Percentiles rank a stretch among this genome's conserved stretches.
Conservation (phyloP, 2,113 vertebrate genomes). For the Sebastes schlegelii region DNA sequence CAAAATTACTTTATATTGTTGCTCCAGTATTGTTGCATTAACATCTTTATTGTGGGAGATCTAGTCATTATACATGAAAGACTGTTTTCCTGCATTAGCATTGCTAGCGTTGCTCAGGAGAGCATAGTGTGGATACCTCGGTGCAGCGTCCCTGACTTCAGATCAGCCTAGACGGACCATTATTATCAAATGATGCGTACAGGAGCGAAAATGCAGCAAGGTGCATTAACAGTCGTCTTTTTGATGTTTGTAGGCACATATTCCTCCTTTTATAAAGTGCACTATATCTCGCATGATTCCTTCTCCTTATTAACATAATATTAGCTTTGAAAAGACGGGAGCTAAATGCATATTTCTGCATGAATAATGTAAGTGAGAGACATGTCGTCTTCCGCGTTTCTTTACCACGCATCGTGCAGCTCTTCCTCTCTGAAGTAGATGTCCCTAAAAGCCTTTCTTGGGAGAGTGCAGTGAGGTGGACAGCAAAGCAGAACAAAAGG, state of each 20-base stretch:
- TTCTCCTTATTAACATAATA: constrained; percentile 80
- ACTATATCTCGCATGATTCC: constrained; percentile 46
- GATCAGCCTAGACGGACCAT: constrained; percentile 30
- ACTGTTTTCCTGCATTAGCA: constrained; percentile 7
- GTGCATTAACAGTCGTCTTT: constrained; percentile 74
- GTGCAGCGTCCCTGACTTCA: constrained; percentile 37
- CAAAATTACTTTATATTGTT: neutral
- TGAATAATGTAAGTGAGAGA: constrained; percentile 82
- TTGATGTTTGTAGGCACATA: constrained; percentile 64
- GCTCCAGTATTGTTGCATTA: neutral
- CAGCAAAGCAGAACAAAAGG: constrained; percentile 64
- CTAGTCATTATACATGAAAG: neutral
- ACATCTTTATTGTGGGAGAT: neutral
- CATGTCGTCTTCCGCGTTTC: constrained; percentile 58
- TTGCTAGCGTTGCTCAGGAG: neutral
- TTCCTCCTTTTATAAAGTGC: constrained; percentile 66
- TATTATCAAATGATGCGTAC: constrained; percentile 43
- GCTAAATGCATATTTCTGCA: constrained; percentile 78
- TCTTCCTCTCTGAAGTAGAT: constrained; percentile 44
- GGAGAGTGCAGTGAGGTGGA: constrained; percentile 65
- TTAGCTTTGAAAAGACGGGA: constrained; percentile 69
- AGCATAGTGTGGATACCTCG: constrained; percentile 9
- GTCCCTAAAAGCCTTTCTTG: constrained; percentile 79
- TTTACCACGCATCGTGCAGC: constrained; percentile 48
- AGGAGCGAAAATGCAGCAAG: constrained; percentile 38